Conservation (phyloP, 2,113 vertebrate genomes). For the Anguilla japonica region DNA sequence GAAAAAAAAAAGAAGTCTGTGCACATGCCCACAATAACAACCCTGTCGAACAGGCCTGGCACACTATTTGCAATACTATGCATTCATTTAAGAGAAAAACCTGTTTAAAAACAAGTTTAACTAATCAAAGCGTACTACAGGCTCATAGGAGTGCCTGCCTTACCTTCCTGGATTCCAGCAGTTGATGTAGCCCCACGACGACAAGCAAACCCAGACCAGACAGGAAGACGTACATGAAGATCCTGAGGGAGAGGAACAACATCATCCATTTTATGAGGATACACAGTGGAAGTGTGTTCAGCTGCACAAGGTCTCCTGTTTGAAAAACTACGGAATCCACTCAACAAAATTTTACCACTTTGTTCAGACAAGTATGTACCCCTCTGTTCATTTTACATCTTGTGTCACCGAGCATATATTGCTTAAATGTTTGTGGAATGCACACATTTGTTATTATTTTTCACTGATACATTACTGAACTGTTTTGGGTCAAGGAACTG, state of each 20-base stretch:
- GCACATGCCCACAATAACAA: neutral
- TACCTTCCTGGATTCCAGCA: conserved; percentile 96
- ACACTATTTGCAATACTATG: neutral
- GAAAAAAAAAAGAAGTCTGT: neutral
- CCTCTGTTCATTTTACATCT: neutral
- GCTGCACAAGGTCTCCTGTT: neutral
- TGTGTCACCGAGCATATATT: no score
- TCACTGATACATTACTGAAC: no score
- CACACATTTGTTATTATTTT: no score
- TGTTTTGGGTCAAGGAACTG: no score
- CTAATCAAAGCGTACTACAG: neutral
- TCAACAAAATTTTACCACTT: neutral
- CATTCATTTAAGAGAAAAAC: neutral
- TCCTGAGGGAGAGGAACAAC: conserved; percentile 65
- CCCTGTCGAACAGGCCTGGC: neutral
- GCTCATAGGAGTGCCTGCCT: conserved; percentile 9
- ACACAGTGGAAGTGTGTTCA: neutral
- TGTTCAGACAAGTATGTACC: neutral
- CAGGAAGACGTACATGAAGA: conserved; percentile 97
- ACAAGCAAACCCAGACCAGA: conserved; percentile 88
- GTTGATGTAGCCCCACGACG: conserved; percentile 89
- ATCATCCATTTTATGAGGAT: neutral
- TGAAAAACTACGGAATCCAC: neutral
- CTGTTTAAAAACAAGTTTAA: no score
- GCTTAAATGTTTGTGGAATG: no score